A percentile compares a stretch with the other conserved stretches of the same genome.
Conservation (phyloP, 2,888 invertebrate genomes). For the Leptopterna dolabrata region DNA sequence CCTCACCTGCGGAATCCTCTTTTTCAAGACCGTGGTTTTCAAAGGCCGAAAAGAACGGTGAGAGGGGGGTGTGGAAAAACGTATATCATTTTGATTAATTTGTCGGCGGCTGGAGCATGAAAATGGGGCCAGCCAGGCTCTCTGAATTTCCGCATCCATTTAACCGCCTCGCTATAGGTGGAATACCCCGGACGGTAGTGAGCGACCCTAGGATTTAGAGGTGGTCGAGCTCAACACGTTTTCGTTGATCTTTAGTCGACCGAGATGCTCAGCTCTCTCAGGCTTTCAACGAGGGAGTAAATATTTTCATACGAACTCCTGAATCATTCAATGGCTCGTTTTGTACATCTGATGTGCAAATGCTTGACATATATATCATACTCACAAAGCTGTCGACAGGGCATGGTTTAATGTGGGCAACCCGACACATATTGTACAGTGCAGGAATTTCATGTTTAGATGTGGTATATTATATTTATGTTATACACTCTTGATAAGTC, state of each 20-base stretch:
- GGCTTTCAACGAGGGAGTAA: background rate
- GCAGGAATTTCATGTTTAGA: too few species aligned
- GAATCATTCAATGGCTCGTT: background rate
- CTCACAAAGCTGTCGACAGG: background rate
- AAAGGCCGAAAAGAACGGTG: background rate
- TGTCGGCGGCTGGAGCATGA: background rate
- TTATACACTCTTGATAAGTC: too few species aligned
- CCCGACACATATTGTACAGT: too few species aligned
- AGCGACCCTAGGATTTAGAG: background rate
- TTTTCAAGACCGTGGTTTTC: background rate
- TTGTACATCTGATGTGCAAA: background rate
- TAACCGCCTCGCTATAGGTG: background rate
- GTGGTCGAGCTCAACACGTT: background rate
- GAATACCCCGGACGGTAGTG: background rate
- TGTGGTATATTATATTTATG: too few species aligned
- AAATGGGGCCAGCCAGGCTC: background rate
- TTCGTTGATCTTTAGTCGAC: background rate
- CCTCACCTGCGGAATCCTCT: background rate
- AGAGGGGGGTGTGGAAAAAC: background rate
- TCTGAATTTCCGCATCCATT: background rate
- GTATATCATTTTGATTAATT: slow-evolving; percentile 11
- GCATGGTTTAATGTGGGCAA: background rate
- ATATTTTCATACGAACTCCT: background rate
- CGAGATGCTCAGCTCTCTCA: background rate
- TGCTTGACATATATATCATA: background rate